These are phyloP conservation scores for Apteryx owenii DNA, from an alignment of 2,113 vertebrate species.

Conservation along the genomic window DNA sequence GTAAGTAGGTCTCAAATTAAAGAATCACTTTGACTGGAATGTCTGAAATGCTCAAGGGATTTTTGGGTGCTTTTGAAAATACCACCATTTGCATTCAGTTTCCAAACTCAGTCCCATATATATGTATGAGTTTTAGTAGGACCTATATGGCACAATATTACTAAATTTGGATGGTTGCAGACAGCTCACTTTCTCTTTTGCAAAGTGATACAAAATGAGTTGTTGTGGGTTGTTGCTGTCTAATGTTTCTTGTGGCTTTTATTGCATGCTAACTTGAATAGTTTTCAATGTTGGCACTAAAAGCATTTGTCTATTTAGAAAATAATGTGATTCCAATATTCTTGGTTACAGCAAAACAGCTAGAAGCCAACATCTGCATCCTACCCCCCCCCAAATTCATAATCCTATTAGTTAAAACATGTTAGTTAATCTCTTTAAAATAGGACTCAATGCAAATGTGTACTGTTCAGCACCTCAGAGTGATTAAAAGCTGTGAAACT, in stretches of 20 bases:
- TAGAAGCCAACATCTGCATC: not conserved
- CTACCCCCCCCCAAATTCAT: accelerated
- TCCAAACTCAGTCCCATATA: not conserved
- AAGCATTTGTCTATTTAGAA: not conserved
- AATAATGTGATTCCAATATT: not conserved
- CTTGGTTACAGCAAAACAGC: not conserved
- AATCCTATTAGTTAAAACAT: not conserved
- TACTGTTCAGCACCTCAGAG: not conserved
- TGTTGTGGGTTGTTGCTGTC: not conserved
- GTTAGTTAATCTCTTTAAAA: not conserved
- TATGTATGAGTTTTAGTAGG: not conserved
- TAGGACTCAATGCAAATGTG: not conserved
- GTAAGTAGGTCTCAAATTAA: conserved; percentile 14
- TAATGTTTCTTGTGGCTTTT: not conserved
- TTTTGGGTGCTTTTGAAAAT: not conserved
- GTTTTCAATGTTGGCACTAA: not conserved
- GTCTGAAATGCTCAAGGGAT: not conserved
- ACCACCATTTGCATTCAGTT: not conserved
- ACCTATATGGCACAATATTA: not conserved
- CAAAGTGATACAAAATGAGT: not conserved
- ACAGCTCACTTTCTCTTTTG: conserved; percentile 45
- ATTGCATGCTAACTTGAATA: not conserved
- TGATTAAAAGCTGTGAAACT: not conserved
- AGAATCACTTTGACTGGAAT: conserved; percentile 12
- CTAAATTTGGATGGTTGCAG: not conserved